These are phyloP conservation scores for Drosophila mimica DNA, from an alignment of 2,888 invertebrate genomes.

Conservation along the genomic window DNA sequence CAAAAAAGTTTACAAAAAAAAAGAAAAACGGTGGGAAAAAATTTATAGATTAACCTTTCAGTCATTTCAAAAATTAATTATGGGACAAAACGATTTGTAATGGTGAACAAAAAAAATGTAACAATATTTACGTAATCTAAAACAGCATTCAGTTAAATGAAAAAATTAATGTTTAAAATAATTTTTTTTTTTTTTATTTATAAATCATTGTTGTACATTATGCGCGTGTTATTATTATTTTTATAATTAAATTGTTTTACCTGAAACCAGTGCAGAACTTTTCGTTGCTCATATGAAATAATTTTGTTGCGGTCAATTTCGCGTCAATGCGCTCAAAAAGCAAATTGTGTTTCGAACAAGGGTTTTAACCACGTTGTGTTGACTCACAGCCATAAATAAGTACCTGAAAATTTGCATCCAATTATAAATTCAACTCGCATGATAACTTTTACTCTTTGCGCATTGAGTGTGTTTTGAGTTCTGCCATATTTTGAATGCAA, in stretches of 20 bases:
- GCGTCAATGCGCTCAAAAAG: slow-evolving; percentile 38
- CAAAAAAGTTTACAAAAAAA: slow-evolving; percentile 2
- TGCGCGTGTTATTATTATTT: slow-evolving; percentile 27
- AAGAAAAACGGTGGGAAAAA: slow-evolving; percentile 1
- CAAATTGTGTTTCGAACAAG: slow-evolving; percentile 19
- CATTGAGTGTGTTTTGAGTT: slow-evolving; percentile 6
- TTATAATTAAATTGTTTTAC: slow-evolving; percentile 62
- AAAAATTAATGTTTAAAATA: background rate
- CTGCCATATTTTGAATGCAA: slow-evolving; percentile 29
- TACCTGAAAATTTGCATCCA: slow-evolving; percentile 57
- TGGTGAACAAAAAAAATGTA: background rate
- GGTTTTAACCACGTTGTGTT: slow-evolving; percentile 1
- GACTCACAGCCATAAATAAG: slow-evolving; percentile 1
- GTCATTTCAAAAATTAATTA: slow-evolving; percentile 63
- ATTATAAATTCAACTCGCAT: slow-evolving; percentile 57
- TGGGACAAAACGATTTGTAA: slow-evolving; percentile 24
- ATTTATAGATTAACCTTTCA: slow-evolving; percentile 34
- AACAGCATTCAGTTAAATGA: slow-evolving; percentile 9
- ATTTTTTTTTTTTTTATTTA: slow-evolving; percentile 34
- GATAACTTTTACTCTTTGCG: background rate
- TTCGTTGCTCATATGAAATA: slow-evolving; percentile 35
- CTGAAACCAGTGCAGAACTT: slow-evolving; percentile 53
- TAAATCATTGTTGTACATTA: slow-evolving; percentile 45
- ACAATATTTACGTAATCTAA: slow-evolving; percentile 24
- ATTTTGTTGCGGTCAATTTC: slow-evolving; percentile 61